Conservation (phyloP, 2,888 invertebrate species). For the Drosophila hamatofila region DNA sequence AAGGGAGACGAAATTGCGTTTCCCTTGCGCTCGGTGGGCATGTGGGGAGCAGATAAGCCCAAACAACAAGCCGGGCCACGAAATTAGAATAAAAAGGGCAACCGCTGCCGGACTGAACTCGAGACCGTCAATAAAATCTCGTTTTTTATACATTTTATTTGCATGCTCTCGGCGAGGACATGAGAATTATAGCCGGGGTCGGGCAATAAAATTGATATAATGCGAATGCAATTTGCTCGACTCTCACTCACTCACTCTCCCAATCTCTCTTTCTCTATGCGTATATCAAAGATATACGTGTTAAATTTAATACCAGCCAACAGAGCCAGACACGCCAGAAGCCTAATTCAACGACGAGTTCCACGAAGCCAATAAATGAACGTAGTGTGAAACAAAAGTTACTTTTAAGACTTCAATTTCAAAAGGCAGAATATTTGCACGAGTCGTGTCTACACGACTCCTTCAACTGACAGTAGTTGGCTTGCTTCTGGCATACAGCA, state of each 20-base stretch:
- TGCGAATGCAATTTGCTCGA: constrained; percentile 61
- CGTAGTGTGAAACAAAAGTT: constrained; percentile 13
- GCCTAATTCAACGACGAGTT: constrained; percentile 3
- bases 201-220: constrained; percentile 72
- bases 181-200: constrained; percentile 33
- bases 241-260: neutral
- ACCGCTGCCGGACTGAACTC: constrained; percentile 24
- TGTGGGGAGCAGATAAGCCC: constrained; percentile 46
- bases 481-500: constrained; percentile 61
- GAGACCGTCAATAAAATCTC: constrained; percentile 70
- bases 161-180: constrained; percentile 62
- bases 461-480: constrained; percentile 8
- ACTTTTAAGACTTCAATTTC: constrained; percentile 12
- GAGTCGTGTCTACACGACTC: neutral
- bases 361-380: constrained; percentile 19
- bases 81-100: constrained; percentile 60
- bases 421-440: constrained; percentile 9
- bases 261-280: neutral
- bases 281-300: constrained; percentile 5
- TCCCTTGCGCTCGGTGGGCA: neutral
- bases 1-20: constrained; percentile 14
- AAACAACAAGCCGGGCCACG: constrained; percentile 25
- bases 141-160: constrained; percentile 66
- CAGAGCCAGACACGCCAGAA: neutral
- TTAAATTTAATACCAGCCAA: constrained; percentile 17